Conservation (phyloP, 2,113 vertebrate genomes). For the Eira barbara region DNA sequence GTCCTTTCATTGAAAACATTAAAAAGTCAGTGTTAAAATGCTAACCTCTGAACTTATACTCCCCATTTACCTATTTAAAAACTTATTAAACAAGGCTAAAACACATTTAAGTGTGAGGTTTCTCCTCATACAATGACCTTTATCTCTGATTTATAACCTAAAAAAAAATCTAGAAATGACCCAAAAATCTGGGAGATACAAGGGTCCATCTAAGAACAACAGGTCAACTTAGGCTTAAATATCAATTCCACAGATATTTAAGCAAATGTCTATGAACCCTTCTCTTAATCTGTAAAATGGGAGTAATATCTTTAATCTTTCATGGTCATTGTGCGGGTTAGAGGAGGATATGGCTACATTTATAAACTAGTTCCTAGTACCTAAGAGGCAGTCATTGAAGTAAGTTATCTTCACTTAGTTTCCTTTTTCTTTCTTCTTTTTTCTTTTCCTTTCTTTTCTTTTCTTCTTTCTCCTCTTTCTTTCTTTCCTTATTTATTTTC, state of each 20-base stretch:
- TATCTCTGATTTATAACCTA: neutral
- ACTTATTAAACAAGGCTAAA: neutral
- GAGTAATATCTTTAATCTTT: neutral
- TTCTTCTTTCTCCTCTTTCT: neutral
- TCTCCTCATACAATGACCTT: neutral
- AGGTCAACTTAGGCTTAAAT: neutral
- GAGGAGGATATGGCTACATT: neutral
- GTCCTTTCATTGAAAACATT: neutral
- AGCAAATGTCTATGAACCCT: neutral
- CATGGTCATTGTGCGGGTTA: neutral
- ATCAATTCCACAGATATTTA: neutral
- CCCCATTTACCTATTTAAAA: neutral
- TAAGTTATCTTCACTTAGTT: neutral
- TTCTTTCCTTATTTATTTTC: neutral
- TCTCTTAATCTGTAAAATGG: neutral
- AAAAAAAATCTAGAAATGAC: slow-evolving; percentile 5
- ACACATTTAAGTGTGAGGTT: neutral
- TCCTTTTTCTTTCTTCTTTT: neutral
- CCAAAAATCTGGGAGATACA: neutral
- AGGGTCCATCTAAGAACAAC: neutral
- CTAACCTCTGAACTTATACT: neutral
- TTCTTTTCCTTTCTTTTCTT: neutral
- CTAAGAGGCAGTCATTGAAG: neutral
- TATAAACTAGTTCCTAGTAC: neutral
- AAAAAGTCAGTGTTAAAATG: slow-evolving; percentile 3